These are phyloP conservation scores for Aldabrachelys gigantea DNA, from an alignment of 2,113 vertebrate genomes.

Conservation along the genomic window DNA sequence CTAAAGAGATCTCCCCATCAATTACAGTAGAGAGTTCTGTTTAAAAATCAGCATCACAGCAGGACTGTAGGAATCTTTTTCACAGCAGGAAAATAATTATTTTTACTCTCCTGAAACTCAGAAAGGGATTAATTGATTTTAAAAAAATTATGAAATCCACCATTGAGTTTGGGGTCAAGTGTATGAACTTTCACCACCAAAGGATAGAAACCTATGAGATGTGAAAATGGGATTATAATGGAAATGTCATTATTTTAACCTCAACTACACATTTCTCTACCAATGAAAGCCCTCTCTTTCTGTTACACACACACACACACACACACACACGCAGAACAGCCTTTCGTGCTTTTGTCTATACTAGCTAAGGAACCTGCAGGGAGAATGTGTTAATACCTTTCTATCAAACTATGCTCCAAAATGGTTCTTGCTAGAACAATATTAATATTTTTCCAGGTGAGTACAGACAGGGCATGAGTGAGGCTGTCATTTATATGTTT, in stretches of 20 bases:
- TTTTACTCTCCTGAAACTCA: constrained; percentile 48
- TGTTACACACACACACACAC: rapidly evolving
- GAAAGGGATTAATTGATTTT: constrained; percentile 44
- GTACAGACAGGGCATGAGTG: neutral
- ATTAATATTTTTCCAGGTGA: neutral
- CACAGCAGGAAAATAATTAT: constrained; percentile 38
- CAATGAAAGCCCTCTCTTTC: constrained; percentile 29
- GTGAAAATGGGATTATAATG: constrained; percentile 53
- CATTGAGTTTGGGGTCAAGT: constrained; percentile 10
- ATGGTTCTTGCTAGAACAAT: neutral
- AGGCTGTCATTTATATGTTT: neutral
- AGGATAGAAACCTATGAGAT: constrained; percentile 17
- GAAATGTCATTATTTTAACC: constrained; percentile 25
- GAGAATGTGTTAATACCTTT: neutral
- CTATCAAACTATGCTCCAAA: neutral
- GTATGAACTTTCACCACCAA: constrained; percentile 36
- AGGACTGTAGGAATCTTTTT: constrained; percentile 40
- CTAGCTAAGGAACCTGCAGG: neutral
- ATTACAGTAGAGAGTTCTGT: constrained; percentile 59
- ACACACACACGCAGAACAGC: rapidly evolving
- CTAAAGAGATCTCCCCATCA: constrained; percentile 26
- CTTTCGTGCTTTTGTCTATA: neutral
- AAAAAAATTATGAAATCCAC: neutral
- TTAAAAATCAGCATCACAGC: constrained; percentile 64
- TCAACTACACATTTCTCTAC: constrained; percentile 17